These are phyloP conservation scores for Struthio camelus DNA, from an alignment of 2,113 vertebrate species.

Conservation along the genomic window DNA sequence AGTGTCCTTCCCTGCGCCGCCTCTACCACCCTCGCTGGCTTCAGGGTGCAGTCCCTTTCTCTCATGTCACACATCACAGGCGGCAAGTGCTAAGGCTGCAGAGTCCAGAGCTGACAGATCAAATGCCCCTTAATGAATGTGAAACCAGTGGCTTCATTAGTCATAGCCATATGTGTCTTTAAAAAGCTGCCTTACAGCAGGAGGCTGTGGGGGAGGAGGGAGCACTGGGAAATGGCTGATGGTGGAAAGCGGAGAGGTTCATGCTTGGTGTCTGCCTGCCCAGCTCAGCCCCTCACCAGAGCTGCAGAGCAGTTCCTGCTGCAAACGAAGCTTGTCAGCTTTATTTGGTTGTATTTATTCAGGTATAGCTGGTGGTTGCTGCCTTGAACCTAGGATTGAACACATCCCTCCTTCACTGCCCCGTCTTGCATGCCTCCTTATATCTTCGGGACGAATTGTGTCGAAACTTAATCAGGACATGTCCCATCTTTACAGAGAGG, in stretches of 20 bases:
- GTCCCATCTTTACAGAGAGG: neutral
- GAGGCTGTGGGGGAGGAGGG: neutral
- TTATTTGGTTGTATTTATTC: neutral
- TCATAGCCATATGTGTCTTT: neutral
- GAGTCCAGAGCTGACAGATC: neutral
- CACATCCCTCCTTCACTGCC: accelerated
- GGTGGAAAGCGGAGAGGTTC: neutral
- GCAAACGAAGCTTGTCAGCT: neutral
- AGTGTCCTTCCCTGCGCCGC: neutral
- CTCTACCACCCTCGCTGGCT: neutral
- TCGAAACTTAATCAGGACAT: accelerated
- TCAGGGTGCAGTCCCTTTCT: neutral
- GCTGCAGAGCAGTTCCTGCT: neutral
- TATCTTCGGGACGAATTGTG: neutral
- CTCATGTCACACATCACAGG: neutral
- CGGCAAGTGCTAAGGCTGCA: neutral
- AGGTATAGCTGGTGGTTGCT: neutral
- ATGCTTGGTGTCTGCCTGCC: neutral
- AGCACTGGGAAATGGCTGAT: neutral
- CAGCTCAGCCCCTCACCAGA: accelerated
- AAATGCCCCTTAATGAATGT: neutral
- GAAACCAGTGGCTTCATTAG: neutral
- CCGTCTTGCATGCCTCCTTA: neutral
- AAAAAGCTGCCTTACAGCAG: neutral
- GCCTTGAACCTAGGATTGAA: neutral